Evolutionary conservation across 2,888 invertebrate genomes (phyloP).

Genomic region (Priocnemis perturbator): DNA sequence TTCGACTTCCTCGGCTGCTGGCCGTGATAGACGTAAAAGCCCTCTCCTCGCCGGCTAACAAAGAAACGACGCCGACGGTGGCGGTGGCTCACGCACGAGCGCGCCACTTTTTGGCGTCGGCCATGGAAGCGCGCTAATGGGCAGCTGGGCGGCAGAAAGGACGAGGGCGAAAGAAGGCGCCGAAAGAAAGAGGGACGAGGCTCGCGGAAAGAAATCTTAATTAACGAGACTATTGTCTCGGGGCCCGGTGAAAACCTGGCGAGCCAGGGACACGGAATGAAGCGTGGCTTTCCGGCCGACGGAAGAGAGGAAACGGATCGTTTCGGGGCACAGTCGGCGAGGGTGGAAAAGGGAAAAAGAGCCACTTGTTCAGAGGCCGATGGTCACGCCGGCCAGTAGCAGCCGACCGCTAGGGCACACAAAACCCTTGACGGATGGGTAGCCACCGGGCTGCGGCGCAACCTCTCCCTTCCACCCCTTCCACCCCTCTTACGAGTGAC

Average conservation of each 20-base stretch:
- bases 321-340: constrained; percentile 25
- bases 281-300: constrained; percentile 43
- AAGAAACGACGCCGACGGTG: not conserved
- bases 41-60: no score
- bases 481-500: constrained; percentile 61
- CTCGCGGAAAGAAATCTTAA: constrained; percentile 83
- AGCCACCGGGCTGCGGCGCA: constrained; percentile 69
- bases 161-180: constrained; percentile 1
- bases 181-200: constrained; percentile 20
- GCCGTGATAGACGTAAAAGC: no score
- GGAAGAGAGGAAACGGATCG: constrained; percentile 27
- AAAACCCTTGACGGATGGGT: constrained; percentile 75
- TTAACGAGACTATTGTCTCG: constrained; percentile 87
- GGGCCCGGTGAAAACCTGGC: constrained; percentile 69
- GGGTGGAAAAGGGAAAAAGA: constrained; percentile 42
- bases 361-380: constrained; percentile 59
- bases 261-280: constrained; percentile 41
- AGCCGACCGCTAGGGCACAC: constrained; percentile 61
- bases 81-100: constrained; percentile 10
- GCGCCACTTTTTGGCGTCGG: constrained; percentile 5
- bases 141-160: not conserved
- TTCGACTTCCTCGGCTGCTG: no score
- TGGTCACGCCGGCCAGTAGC: constrained; percentile 55
- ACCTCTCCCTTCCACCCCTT: constrained; percentile 44
- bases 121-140: no score